phyloP scores from a whole-genome alignment of 2,888 invertebrate genomes.

The Pogonocherus hispidulus region DNA sequence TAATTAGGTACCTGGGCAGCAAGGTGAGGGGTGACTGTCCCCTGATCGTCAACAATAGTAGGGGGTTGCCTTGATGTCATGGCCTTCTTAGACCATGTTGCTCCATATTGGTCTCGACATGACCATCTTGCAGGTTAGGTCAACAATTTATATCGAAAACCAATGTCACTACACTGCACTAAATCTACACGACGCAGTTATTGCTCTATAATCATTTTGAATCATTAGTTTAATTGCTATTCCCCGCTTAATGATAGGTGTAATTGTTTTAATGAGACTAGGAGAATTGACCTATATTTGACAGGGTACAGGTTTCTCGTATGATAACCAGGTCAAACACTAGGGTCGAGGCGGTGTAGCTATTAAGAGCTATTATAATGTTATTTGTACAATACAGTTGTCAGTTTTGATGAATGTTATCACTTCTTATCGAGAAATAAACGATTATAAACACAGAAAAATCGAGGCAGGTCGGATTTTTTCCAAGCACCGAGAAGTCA shows the following conservation, averaged over 20 bases:
- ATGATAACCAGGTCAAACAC: not conserved
- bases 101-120: conserved; percentile 54
- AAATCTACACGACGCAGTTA: conserved; percentile 17
- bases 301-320: conserved; percentile 21
- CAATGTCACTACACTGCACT: conserved; percentile 29
- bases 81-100: conserved; percentile 67
- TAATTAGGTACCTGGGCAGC: conserved; percentile 60
- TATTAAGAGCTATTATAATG: not conserved
- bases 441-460: conserved; percentile 19
- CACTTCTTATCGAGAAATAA: conserved; percentile 19
- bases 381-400: conserved; percentile 10
- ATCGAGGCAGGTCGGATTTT: not conserved
- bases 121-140: conserved; percentile 54
- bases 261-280: conserved; percentile 23
- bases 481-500: not conserved
- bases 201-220: conserved; percentile 31
- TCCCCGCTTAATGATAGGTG: conserved; percentile 13
- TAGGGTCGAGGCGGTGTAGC: not conserved
- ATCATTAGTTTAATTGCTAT: conserved; percentile 29
- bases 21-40: conserved; percentile 59
- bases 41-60: conserved; percentile 61
- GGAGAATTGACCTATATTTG: conserved; percentile 46
- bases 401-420: conserved; percentile 22
- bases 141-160: conserved; percentile 28
- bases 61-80: conserved; percentile 67